Evolutionary conservation across 1,140 invertebrate species (phyloP).

Genomic region (Meloidogyne floridensis): DNA sequence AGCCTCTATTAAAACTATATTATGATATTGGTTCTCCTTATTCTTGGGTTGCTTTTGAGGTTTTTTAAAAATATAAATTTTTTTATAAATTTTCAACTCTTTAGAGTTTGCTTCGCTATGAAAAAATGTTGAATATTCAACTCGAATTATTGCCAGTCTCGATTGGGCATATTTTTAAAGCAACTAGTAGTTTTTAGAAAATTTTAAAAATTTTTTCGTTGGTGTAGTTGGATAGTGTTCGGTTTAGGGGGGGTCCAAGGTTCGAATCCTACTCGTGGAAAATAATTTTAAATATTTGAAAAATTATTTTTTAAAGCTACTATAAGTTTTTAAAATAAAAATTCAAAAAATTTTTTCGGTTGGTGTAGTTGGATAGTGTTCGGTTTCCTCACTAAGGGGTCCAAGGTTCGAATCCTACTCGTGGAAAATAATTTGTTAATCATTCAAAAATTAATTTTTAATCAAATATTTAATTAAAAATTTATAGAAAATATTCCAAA

Average conservation of each 20-base stretch:
- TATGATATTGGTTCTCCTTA: slow-evolving; percentile 25
- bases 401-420: too few species aligned
- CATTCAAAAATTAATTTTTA: too few species aligned
- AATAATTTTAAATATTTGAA: too few species aligned
- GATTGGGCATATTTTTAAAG: slow-evolving; percentile 14
- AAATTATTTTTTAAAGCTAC: background rate
- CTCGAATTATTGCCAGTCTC: slow-evolving; percentile 22
- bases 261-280: too few species aligned
- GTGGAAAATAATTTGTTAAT: too few species aligned
- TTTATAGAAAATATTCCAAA: background rate
- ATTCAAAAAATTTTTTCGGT: background rate
- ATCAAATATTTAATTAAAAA: background rate
- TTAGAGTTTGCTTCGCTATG: slow-evolving; percentile 22
- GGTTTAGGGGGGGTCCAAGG: too few species aligned
- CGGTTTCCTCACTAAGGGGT: too few species aligned
- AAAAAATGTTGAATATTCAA: slow-evolving; percentile 14
- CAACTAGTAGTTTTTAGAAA: background rate
- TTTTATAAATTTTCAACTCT: background rate
- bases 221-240: too few species aligned
- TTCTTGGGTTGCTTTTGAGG: slow-evolving; percentile 24
- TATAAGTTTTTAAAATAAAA: background rate
- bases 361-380: too few species aligned
- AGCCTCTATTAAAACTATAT: slow-evolving; percentile 9
- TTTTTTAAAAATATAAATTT: background rate
- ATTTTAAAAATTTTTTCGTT: background rate